phyloP scores from a whole-genome alignment of 2,888 invertebrate genomes.

The Linyphia triangularis region DNA sequence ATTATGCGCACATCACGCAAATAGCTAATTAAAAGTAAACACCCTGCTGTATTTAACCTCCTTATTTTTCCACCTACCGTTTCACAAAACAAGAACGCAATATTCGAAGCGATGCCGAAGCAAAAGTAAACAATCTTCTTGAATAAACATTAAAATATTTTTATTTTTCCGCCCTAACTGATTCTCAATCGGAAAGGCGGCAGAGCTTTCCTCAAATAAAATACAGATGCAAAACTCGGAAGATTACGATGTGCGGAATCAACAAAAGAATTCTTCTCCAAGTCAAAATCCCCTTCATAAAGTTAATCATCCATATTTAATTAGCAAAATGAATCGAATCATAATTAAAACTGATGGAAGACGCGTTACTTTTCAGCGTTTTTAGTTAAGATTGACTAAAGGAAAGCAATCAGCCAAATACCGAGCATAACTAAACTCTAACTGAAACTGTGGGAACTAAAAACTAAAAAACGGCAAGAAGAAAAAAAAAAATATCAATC shows the following conservation, averaged over 20 bases:
- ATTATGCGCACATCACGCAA: background rate
- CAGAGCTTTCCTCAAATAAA: background rate
- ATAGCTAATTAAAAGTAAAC: conserved; percentile 21
- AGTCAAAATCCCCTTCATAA: background rate
- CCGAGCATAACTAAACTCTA: background rate
- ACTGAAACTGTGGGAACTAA: background rate
- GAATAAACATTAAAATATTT: background rate
- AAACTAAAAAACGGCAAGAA: background rate
- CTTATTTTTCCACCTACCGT: background rate
- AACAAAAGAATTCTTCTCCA: background rate
- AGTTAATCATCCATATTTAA: conserved; percentile 50
- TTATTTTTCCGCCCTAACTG: background rate
- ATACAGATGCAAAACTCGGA: background rate
- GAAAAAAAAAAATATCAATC: conserved; percentile 2
- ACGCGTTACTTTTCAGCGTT: background rate
- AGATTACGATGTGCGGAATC: too few species aligned
- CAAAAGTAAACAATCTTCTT: background rate
- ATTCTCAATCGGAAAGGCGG: background rate
- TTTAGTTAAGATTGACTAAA: background rate
- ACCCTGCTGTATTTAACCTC: background rate
- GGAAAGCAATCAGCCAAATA: conserved; percentile 5
- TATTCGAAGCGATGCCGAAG: background rate
- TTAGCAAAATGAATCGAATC: conserved; percentile 39
- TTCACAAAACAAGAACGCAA: background rate
- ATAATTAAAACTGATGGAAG: conserved; percentile 24